phyloP scores from a whole-genome alignment of 2,113 vertebrate species.

The Neoarius graeffei region DNA sequence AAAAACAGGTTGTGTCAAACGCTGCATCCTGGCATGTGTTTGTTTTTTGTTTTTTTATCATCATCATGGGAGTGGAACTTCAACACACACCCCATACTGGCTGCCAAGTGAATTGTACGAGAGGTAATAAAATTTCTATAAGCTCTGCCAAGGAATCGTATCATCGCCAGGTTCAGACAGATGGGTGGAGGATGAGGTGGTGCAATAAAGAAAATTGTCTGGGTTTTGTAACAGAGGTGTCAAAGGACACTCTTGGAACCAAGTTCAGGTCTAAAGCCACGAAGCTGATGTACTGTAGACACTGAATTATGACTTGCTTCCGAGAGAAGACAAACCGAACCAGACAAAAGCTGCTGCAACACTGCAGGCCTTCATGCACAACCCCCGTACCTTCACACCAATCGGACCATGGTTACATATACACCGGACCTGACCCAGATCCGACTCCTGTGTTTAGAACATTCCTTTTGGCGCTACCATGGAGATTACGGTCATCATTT shows the following conservation, averaged over 20 bases:
- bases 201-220: background rate
- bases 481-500: background rate
- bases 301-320: background rate
- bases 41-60: no score
- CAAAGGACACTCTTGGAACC: background rate
- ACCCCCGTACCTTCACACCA: background rate
- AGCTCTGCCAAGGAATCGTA: background rate
- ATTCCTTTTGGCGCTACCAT: background rate
- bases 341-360: background rate
- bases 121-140: conserved; percentile 8
- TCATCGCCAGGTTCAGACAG: background rate
- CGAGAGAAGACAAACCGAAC: background rate
- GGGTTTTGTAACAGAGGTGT: background rate
- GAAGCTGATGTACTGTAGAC: background rate
- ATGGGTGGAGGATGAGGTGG: background rate
- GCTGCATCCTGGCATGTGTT: no score
- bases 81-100: background rate
- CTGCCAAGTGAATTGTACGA: background rate
- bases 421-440: background rate
- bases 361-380: background rate
- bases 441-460: background rate
- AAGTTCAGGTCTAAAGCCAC: background rate
- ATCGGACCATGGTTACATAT: background rate
- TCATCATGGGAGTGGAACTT: background rate
- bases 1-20: background rate